phyloP scores from a whole-genome alignment of 2,888 invertebrate genomes.

The Pristionchus mayeri region DNA sequence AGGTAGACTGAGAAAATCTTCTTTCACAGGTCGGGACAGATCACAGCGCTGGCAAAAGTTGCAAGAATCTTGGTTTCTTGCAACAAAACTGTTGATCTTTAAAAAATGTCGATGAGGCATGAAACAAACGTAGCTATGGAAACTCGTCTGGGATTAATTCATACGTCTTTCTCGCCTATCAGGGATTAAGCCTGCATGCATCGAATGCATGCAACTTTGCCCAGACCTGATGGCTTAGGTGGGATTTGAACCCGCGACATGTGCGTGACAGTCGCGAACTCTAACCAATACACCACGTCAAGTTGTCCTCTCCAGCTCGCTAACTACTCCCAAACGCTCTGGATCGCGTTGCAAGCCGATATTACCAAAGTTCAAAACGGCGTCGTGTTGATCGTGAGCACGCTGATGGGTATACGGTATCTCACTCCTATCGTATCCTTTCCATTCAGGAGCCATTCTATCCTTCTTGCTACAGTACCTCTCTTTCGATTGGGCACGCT shows the following conservation, averaged over 20 bases:
- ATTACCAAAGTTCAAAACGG: conserved; percentile 82
- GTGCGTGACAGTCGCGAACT: too few relatives aligned
- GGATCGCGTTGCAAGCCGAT: conserved; percentile 82
- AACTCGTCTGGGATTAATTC: conserved; percentile 36
- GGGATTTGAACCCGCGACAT: too few relatives aligned
- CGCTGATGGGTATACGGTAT: conserved; percentile 82
- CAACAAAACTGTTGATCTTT: too few relatives aligned
- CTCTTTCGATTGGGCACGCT: conserved; percentile 79
- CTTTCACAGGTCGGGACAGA: too few relatives aligned
- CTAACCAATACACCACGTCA: too few relatives aligned
- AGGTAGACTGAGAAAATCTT: conserved; percentile 55
- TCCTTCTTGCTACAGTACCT: conserved; percentile 80
- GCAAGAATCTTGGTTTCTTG: too few relatives aligned
- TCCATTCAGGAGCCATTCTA: conserved; percentile 78
- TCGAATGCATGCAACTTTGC: too few relatives aligned
- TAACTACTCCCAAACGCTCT: conserved; percentile 88
- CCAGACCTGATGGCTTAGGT: too few relatives aligned
- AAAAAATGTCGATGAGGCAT: conserved; percentile 20
- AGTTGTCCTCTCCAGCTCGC: conserved; percentile 80
- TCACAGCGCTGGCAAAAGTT: too few relatives aligned
- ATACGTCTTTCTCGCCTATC: conserved; percentile 6
- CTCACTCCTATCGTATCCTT: background rate
- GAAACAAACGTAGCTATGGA: conserved; percentile 31
- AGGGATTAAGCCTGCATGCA: conserved; percentile 24
- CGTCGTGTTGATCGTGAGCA: conserved; percentile 86